Conservation (phyloP, 2,888 invertebrate genomes). For the Lasioglossum lativentre region DNA sequence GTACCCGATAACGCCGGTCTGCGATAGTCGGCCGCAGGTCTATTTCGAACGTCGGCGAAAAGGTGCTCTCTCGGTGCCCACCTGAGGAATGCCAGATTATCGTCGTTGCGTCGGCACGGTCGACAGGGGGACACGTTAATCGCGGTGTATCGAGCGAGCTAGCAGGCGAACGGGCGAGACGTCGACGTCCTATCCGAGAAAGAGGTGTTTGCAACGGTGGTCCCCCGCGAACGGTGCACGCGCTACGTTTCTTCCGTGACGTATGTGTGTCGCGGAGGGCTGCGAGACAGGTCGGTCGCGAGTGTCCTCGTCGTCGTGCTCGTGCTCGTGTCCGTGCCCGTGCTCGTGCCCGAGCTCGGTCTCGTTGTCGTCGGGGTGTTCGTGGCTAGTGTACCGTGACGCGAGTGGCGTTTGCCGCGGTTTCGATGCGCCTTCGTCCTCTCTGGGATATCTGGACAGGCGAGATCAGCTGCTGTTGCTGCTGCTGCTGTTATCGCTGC, state of each 20-base stretch:
- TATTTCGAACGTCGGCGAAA: conserved; percentile 65
- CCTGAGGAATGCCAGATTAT: conserved; percentile 82
- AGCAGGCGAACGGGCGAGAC: background rate
- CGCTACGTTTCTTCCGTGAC: conserved; percentile 73
- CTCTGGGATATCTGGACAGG: conserved; percentile 65
- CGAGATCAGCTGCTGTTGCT: conserved; percentile 65
- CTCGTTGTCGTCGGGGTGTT: conserved; percentile 44
- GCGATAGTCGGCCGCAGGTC: conserved; percentile 26
- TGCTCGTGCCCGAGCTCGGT: conserved; percentile 31
- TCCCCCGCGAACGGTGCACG: conserved; percentile 61
- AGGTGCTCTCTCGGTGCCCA: conserved; percentile 86
- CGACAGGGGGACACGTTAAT: conserved; percentile 53
- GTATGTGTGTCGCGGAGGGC: conserved; percentile 82
- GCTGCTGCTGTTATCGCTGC: conserved; percentile 28
- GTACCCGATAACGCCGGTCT: conserved; percentile 36
- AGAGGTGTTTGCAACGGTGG: conserved; percentile 58
- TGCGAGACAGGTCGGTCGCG: conserved; percentile 73
- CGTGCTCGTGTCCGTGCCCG: conserved; percentile 34
- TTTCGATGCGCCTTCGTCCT: conserved; percentile 72
- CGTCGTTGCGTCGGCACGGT: conserved; percentile 41
- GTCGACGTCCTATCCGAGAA: conserved; percentile 26
- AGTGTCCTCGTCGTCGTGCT: conserved; percentile 59
- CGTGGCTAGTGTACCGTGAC: conserved; percentile 47
- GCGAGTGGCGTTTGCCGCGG: conserved; percentile 55
- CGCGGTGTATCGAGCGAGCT: conserved; percentile 12